Percentiles rank a stretch among this genome's conserved stretches.
These are phyloP conservation scores for Xylota segnis DNA, from an alignment of 2,888 invertebrate species.

Conservation along the genomic window DNA sequence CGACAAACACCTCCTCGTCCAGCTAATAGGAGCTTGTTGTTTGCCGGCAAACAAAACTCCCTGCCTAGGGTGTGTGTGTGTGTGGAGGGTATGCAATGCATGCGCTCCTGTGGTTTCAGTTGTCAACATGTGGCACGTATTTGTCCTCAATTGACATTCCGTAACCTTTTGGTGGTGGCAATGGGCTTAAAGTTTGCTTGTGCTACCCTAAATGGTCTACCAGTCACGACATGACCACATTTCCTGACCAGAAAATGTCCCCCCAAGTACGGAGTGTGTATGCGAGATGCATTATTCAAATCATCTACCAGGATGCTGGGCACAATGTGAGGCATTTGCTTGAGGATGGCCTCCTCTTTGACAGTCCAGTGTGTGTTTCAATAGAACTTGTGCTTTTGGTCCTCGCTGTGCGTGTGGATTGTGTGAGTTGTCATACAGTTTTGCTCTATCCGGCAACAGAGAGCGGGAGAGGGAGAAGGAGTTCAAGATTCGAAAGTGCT, in stretches of 20 bases:
- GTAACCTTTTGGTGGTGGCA: slow-evolving; percentile 28
- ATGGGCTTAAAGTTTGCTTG: not conserved
- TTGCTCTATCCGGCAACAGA: not conserved
- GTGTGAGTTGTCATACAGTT: not conserved
- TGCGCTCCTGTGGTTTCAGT: slow-evolving; percentile 32
- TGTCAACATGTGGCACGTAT: slow-evolving; percentile 48
- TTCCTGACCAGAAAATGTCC: slow-evolving; percentile 14
- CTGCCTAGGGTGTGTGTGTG: not conserved
- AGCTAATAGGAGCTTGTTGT: slow-evolving; percentile 17
- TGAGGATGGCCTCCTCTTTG: not conserved
- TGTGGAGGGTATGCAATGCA: not conserved
- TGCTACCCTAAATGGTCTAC: slow-evolving; percentile 27
- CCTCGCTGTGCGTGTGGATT: not conserved
- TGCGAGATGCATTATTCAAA: slow-evolving; percentile 35
- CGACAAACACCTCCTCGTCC: slow-evolving; percentile 1
- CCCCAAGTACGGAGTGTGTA: not conserved
- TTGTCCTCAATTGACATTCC: slow-evolving; percentile 40
- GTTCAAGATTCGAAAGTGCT: not conserved
- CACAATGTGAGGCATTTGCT: slow-evolving; percentile 14
- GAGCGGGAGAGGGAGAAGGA: not conserved
- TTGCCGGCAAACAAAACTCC: slow-evolving; percentile 13
- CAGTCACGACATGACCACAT: slow-evolving; percentile 37
- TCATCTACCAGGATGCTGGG: slow-evolving; percentile 5
- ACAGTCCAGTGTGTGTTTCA: not conserved
- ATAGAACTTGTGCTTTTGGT: not conserved